Percentiles rank a stretch among this genome's conserved stretches.
phyloP scores from a whole-genome alignment of 2,113 vertebrate species.

The Ranitomeya imitator region DNA sequence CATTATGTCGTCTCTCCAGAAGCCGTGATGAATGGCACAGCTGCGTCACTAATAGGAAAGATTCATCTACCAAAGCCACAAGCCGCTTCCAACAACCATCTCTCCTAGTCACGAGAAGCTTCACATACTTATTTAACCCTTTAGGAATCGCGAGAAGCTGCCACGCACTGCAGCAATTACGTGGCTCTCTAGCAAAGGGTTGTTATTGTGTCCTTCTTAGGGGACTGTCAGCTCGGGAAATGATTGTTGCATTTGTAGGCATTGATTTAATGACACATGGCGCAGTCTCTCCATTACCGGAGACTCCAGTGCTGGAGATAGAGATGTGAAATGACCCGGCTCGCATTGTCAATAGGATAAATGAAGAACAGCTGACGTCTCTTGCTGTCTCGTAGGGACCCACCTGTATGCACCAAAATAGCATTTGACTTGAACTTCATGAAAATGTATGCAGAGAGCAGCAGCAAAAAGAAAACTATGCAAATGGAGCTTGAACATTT shows the following conservation, averaged over 20 bases:
- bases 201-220: slow-evolving; percentile 15
- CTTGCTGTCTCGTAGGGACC: not conserved
- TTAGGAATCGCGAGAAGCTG: not conserved
- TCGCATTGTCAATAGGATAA: slow-evolving; percentile 38
- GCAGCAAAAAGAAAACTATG: not conserved
- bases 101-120: not conserved
- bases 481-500: not conserved
- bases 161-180: not conserved
- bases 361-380: slow-evolving; percentile 2
- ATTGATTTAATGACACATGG: slow-evolving; percentile 55
- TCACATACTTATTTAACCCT: slow-evolving; percentile 24
- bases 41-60: slow-evolving; percentile 23
- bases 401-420: slow-evolving; percentile 7
- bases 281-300: slow-evolving; percentile 51
- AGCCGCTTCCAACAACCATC: not conserved
- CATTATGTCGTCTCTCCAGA: not conserved
- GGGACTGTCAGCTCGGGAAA: slow-evolving; percentile 42
- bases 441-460: not conserved
- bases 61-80: not conserved
- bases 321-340: slow-evolving; percentile 40
- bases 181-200: not conserved
- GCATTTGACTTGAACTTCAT: not conserved
- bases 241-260: slow-evolving; percentile 47
- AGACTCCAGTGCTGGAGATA: slow-evolving; percentile 17
- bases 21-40: slow-evolving; percentile 22